phyloP scores from a whole-genome alignment of 2,888 invertebrate species.

The Luperina nickerlii region DNA sequence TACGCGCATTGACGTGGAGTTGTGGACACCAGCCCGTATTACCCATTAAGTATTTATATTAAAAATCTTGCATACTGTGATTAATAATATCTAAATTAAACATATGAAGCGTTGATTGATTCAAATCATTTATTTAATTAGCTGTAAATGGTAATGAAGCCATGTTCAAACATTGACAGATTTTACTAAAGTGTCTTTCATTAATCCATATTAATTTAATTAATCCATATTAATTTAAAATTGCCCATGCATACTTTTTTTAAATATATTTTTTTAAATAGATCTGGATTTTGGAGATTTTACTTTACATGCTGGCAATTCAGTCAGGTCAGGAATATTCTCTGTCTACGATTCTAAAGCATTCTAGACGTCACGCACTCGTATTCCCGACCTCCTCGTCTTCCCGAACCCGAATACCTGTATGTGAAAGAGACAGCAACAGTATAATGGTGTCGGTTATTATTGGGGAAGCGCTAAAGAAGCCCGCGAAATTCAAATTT shows the following conservation, averaged over 20 bases:
- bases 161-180: neutral
- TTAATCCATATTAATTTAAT: neutral
- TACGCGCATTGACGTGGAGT: too few species aligned
- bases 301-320: conserved; percentile 17
- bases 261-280: neutral
- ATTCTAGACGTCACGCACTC: conserved; percentile 2
- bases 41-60: neutral
- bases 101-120: neutral
- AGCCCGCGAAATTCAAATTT: too few species aligned
- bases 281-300: neutral
- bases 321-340: neutral
- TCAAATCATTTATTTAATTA: neutral
- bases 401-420: neutral
- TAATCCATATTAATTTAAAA: neutral
- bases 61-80: neutral
- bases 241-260: neutral
- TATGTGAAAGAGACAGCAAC: conserved; percentile 6
- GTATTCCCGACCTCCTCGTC: neutral
- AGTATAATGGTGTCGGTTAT: neutral
- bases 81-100: neutral
- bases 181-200: neutral
- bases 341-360: too few species aligned
- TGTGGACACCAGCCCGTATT: too few species aligned
- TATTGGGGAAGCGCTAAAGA: too few species aligned
- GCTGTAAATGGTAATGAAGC: neutral